Evolutionary conservation across 1,140 invertebrate species (phyloP), one percentile per base, ranked within the genome.

Genomic region (Pseudomyrmex cubaensis): DNA sequence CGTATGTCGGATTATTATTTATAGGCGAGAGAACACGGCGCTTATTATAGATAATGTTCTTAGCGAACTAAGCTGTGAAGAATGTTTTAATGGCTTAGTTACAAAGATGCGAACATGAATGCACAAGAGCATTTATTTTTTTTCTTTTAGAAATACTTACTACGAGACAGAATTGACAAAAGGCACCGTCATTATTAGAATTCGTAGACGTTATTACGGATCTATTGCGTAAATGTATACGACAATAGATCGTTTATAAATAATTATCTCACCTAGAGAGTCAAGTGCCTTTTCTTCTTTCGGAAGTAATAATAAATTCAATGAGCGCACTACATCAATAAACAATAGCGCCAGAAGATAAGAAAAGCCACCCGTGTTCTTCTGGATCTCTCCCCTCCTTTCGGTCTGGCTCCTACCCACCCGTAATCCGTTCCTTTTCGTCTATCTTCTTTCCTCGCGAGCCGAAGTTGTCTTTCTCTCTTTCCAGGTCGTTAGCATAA

Each of bases 401-500:
- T 54, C 62, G 82, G 59, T 54, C 61, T 46, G 25, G 67, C 52
- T 17, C 48, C 70, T 52, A 17, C 25, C 50, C 22, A 22, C 8
- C 5, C 59, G 25, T 20, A 25, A n/a, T 1, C 48, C 13, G 1
- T 69, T 35, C 35, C n/a, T 17, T 46, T 25, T 17, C 76, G 17
- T 57, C 20, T 8, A 7, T 77, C 56, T 54, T n/a, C 20, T 59
- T 48, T 48, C 10, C 46, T 20, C 22, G 20, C 76, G 17, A 1
- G 52, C 7, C 48, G 12, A 52, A 9, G 8, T 72, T 20, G 15
- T 13, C 25, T 78, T 61, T 61, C 10, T 88, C 59, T 67, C 62
- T 4, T 75, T 82, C 73, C 73, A 63, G 74, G 90, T 91, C 87
- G 87, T 90, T 90, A 91, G 90, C 91, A 92, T 93, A 93, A 92